Evolutionary conservation across 2,797 vertebrate species (phyloP), one percentile per base, ranked within the genome.

Genomic region (Xiphorhynchus erythropygius): DNA sequence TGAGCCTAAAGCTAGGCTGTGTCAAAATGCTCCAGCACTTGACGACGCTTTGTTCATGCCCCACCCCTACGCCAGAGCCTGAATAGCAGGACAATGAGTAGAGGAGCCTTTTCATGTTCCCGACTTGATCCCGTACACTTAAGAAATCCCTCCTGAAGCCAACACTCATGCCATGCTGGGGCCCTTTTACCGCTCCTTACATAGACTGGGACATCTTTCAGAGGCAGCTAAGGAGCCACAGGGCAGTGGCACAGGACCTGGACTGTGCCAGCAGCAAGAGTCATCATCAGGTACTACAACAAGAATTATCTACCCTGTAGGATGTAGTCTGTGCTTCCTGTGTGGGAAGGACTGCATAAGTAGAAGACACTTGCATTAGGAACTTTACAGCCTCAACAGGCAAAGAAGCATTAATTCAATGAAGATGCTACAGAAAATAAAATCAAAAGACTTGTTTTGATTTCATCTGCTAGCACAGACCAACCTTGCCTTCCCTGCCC

Each of bases 71-170:
- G 94, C 46, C 19, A 3, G 64, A 57, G 64, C 42, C 64, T 3
- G 8, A 94, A 95, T 74, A 82, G 53, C 88, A 94, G 30, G 49
- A n/a, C 0, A 16, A 37, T 90, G 93, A 95, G 70, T 77, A 32
- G 41, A 89, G 42, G 30, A 93, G 62, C 47, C 78, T 77, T 89
- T 91, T 94, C 56, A 67, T 25, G 70, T 62, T 90, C 82, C 84
- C 1, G 0, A 41, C 80, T 81, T 67, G 42, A 95, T 64, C 28
- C 47, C 50, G 55, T 30, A 24, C 42, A 21, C n/a, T 17, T 85
- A 81, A 94, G 28, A 76, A 91, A 94, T 70, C 39, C 52, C 70
- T 91, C 68, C 81, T n/a, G 41, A 84, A 92, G 76, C 28, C 69
- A 83, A 41, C 10, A 39, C 42, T 49, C 0, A 0, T 35, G 65